Percentiles rank a stretch among this genome's conserved stretches.
Evolutionary conservation across 2,113 vertebrate species (phyloP).

Genomic region (Apaloderma vittatum): DNA sequence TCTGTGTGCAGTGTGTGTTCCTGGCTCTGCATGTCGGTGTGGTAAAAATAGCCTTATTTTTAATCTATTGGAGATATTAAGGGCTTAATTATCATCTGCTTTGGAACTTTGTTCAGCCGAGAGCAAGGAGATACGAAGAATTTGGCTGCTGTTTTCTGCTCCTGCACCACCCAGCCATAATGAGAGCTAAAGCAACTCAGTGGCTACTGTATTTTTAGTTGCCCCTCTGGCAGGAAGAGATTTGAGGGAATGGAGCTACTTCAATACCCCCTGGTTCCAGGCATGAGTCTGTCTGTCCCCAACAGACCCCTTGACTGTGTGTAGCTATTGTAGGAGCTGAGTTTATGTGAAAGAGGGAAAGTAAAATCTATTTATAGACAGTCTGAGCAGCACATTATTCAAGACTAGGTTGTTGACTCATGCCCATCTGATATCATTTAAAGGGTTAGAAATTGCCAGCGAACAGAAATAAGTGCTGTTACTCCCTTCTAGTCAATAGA

Average conservation of each 20-base stretch:
- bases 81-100: slow-evolving; percentile 20
- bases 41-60: slow-evolving; percentile 22
- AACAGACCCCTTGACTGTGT: background rate
- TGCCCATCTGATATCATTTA: slow-evolving; percentile 56
- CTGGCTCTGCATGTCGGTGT: background rate
- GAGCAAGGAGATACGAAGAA: background rate
- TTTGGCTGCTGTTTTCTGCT: slow-evolving; percentile 11
- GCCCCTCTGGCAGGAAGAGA: background rate
- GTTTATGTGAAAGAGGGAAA: background rate
- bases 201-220: slow-evolving; percentile 13
- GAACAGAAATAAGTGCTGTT: background rate
- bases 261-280: background rate
- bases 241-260: background rate
- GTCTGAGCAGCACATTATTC: background rate
- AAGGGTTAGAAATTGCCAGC: background rate
- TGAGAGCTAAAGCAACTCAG: rapidly evolving
- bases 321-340: background rate
- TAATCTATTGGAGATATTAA: slow-evolving; percentile 22
- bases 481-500: slow-evolving; percentile 13
- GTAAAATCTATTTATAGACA: slow-evolving; percentile 41
- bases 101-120: background rate
- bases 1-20: background rate
- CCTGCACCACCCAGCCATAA: background rate
- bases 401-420: slow-evolving; percentile 40
- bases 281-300: background rate